Evolutionary conservation across 2,113 vertebrate species (phyloP).

Genomic region (Tapirus terrestris): DNA sequence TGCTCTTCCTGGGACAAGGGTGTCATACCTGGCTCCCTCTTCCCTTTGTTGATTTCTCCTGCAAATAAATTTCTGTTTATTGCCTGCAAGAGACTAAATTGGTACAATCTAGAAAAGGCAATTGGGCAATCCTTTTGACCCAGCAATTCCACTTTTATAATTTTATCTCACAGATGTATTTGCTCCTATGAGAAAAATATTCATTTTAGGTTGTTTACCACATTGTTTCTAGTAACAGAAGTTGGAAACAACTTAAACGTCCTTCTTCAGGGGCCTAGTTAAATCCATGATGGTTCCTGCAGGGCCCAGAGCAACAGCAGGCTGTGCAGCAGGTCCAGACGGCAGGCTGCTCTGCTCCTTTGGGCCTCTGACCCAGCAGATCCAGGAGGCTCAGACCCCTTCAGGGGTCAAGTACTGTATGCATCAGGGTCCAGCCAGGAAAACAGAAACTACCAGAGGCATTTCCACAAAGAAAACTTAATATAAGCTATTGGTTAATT

Average conservation of each 20-base stretch:
- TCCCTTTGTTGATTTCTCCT: not conserved
- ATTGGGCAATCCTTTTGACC: not conserved
- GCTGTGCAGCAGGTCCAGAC: no score
- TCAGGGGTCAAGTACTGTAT: not conserved
- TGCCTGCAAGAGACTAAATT: not conserved
- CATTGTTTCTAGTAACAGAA: slow-evolving; percentile 22
- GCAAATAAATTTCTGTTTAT: slow-evolving; percentile 11
- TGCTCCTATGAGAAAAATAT: not conserved
- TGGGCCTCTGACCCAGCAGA: not conserved
- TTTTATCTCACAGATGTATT: not conserved
- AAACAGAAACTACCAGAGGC: not conserved
- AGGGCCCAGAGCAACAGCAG: not conserved
- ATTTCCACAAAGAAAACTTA: slow-evolving; percentile 10
- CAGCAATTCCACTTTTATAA: slow-evolving; percentile 23
- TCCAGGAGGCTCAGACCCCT: not conserved
- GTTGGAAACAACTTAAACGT: not conserved
- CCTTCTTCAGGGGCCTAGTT: not conserved
- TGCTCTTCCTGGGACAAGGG: not conserved
- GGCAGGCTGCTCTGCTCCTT: not conserved
- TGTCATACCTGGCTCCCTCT: not conserved
- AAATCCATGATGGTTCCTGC: not conserved
- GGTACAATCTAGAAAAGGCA: not conserved
- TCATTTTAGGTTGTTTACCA: not conserved
- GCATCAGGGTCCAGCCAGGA: not conserved
- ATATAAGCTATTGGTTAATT: not conserved